Percentiles rank a stretch among this genome's conserved stretches.
phyloP scores from a whole-genome alignment of 2,888 invertebrate genomes.

The Patella ulyssiponensis region DNA sequence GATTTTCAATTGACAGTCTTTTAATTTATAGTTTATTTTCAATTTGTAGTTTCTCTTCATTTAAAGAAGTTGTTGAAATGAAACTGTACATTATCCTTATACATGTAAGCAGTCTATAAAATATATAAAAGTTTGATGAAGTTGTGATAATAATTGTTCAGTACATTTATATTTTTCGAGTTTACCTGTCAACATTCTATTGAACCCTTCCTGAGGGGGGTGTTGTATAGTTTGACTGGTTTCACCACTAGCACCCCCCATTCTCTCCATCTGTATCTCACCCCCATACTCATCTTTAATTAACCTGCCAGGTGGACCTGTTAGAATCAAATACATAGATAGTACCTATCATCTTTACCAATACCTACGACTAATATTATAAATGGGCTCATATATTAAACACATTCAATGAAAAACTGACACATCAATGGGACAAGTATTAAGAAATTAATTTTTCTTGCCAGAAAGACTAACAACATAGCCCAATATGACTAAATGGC shows the following conservation, averaged over 20 bases:
- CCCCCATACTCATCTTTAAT: conserved; percentile 89
- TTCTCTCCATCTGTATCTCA: conserved; percentile 29
- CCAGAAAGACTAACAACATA: no score
- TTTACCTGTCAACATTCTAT: conserved; percentile 40
- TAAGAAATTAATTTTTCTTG: no score
- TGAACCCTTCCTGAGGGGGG: conserved; percentile 55
- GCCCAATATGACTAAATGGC: no score
- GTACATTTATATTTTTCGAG: conserved; percentile 8
- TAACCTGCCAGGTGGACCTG: conserved; percentile 78
- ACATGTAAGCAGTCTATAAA: conserved; percentile 28
- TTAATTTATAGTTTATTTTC: no score
- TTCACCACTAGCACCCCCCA: conserved; percentile 40
- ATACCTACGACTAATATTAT: neutral
- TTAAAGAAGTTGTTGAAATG: neutral
- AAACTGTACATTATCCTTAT: conserved; percentile 20
- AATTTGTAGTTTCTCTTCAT: no score
- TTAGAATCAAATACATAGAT: conserved; percentile 14
- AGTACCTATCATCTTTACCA: neutral
- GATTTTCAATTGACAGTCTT: no score
- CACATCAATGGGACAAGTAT: no score
- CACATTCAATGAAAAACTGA: no score
- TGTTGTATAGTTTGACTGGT: conserved; percentile 59
- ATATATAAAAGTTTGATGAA: no score
- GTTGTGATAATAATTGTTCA: no score
- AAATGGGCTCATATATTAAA: no score